These are phyloP conservation scores for Coenonympha glycerion DNA, from an alignment of 2,888 invertebrate species.

Conservation along the genomic window DNA sequence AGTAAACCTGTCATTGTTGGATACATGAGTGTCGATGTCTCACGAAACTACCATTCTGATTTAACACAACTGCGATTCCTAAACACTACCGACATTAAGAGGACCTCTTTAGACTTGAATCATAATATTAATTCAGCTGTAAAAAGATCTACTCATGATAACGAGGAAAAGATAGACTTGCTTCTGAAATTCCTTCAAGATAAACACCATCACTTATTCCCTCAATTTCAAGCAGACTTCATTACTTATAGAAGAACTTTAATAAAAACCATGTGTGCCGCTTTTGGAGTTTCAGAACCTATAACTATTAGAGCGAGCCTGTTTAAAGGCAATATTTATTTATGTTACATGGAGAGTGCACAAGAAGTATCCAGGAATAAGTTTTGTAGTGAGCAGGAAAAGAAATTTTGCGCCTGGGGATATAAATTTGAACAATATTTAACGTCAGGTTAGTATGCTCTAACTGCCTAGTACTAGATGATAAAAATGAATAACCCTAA, in stretches of 20 bases:
- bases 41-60: slow-evolving; percentile 34
- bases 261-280: slow-evolving; percentile 37
- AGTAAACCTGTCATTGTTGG: slow-evolving; percentile 31
- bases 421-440: slow-evolving; percentile 35
- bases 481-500: too few species aligned
- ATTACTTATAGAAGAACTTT: slow-evolving; percentile 40
- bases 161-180: slow-evolving; percentile 37
- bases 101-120: slow-evolving; percentile 32
- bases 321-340: slow-evolving; percentile 38
- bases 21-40: slow-evolving; percentile 40
- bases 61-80: slow-evolving; percentile 39
- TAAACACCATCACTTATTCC: slow-evolving; percentile 24
- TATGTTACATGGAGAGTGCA: slow-evolving; percentile 34
- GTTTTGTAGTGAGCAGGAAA: slow-evolving; percentile 25
- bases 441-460: slow-evolving; percentile 35
- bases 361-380: slow-evolving; percentile 24
- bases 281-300: slow-evolving; percentile 28
- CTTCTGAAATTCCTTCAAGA: slow-evolving; percentile 36
- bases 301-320: slow-evolving; percentile 32
- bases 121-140: slow-evolving; percentile 36
- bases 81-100: slow-evolving; percentile 28
- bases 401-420: slow-evolving; percentile 30
- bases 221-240: slow-evolving; percentile 25
- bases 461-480: too few species aligned
- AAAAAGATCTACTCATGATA: slow-evolving; percentile 38